phyloP scores from a whole-genome alignment of 2,888 invertebrate species.

The Conus canariensis region DNA sequence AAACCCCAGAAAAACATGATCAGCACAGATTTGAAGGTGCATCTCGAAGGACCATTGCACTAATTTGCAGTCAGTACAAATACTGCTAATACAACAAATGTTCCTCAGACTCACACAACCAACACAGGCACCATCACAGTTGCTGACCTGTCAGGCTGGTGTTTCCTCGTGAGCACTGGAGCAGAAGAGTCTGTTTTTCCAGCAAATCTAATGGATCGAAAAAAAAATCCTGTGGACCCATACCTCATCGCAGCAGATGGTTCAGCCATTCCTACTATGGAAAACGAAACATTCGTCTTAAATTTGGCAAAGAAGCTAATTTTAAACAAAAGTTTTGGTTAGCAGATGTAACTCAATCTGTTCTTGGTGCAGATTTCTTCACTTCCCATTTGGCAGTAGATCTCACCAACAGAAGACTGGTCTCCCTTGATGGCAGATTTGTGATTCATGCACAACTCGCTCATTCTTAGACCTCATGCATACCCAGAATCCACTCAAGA shows the following conservation, averaged over 20 bases:
- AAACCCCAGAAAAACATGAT: background rate
- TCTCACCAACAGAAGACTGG: constrained; percentile 6
- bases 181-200: constrained; percentile 6
- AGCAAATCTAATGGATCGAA: background rate
- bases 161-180: background rate
- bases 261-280: background rate
- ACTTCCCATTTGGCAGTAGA: background rate
- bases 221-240: background rate
- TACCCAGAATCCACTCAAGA: background rate
- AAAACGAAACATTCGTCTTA: background rate
- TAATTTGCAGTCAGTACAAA: background rate
- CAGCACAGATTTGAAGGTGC: background rate
- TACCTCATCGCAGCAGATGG: background rate
- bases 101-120: background rate
- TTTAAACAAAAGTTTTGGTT: background rate
- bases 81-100: background rate
- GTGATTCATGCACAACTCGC: background rate
- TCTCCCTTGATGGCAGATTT: background rate
- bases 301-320: background rate
- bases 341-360: background rate
- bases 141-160: background rate
- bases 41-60: background rate
- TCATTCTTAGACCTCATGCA: background rate
- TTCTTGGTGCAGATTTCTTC: background rate
- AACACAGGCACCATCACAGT: background rate